Evolutionary conservation across 2,888 invertebrate species (phyloP).

Genomic region (Drosophila eohydei): DNA sequence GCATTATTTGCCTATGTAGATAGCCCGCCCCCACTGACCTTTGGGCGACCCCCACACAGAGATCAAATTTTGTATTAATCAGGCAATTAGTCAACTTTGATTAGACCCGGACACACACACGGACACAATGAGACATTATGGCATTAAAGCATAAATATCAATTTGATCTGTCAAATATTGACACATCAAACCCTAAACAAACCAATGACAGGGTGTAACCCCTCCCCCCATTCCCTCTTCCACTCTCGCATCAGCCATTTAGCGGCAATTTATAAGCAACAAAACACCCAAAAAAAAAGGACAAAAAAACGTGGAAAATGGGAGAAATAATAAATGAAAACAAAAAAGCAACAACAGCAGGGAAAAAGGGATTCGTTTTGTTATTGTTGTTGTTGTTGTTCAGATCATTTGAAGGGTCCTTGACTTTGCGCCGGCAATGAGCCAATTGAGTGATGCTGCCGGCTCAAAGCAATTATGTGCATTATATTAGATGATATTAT

Average conservation of each 20-base stretch:
- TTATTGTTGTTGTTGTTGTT: constrained; percentile 47
- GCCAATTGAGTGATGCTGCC: constrained; percentile 64
- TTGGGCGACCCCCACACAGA: constrained; percentile 23
- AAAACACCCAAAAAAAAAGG: constrained; percentile 70
- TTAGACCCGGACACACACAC: constrained; percentile 55
- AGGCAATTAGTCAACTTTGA: constrained; percentile 68
- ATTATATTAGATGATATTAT: constrained; percentile 48
- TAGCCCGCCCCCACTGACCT: constrained; percentile 20
- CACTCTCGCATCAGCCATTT: constrained; percentile 53
- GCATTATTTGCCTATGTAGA: background rate
- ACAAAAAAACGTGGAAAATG: constrained; percentile 60
- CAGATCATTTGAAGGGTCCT: constrained; percentile 84
- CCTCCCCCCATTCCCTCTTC: constrained; percentile 18
- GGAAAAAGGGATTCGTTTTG: constrained; percentile 48
- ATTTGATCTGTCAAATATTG: constrained; percentile 83
- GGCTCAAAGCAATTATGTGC: constrained; percentile 51
- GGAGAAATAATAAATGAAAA: constrained; percentile 75
- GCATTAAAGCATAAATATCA: constrained; percentile 76
- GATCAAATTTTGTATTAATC: constrained; percentile 60
- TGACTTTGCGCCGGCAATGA: constrained; percentile 76
- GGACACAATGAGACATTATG: constrained; percentile 41
- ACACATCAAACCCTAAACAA: constrained; percentile 83
- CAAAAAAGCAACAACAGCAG: constrained; percentile 34
- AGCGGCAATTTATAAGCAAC: constrained; percentile 79
- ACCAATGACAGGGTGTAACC: constrained; percentile 78